Evolutionary conservation across 1,140 invertebrate genomes (phyloP).

Genomic region (Drosophila auraria): DNA sequence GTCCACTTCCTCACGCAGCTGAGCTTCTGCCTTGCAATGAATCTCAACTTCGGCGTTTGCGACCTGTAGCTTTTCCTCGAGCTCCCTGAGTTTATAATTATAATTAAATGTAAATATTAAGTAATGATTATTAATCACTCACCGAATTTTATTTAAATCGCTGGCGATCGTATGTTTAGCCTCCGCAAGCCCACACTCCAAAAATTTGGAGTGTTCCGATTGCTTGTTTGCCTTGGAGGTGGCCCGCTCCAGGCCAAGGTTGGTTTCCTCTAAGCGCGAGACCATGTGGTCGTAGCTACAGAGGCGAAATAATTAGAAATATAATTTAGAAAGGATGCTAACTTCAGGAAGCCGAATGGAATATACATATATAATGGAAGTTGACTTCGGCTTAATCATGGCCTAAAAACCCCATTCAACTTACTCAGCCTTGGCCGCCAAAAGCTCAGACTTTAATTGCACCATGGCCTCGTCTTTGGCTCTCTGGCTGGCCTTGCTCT

Average conservation of each 20-base stretch:
- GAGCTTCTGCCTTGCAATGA: background rate
- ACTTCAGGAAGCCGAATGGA: too few species aligned
- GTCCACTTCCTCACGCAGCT: background rate
- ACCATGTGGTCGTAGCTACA: background rate
- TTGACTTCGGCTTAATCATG: background rate
- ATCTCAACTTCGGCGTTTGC: background rate
- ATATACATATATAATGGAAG: background rate
- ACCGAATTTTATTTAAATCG: background rate
- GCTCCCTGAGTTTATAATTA: background rate
- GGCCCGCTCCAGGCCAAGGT: background rate
- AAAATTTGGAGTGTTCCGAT: too few species aligned
- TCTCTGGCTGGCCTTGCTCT: background rate
- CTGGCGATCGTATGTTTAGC: background rate
- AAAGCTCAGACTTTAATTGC: background rate
- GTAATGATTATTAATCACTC: background rate
- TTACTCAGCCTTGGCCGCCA: background rate
- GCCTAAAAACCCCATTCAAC: background rate
- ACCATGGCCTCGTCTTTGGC: background rate
- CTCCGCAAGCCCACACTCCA: background rate
- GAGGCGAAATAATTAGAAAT: too few species aligned
- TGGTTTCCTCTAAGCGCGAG: background rate
- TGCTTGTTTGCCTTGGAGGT: background rate
- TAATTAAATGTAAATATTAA: background rate
- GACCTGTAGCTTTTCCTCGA: background rate
- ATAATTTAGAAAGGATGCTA: too few species aligned